phyloP scores from a whole-genome alignment of 2,888 invertebrate genomes.

The Dilophus febrilis region DNA sequence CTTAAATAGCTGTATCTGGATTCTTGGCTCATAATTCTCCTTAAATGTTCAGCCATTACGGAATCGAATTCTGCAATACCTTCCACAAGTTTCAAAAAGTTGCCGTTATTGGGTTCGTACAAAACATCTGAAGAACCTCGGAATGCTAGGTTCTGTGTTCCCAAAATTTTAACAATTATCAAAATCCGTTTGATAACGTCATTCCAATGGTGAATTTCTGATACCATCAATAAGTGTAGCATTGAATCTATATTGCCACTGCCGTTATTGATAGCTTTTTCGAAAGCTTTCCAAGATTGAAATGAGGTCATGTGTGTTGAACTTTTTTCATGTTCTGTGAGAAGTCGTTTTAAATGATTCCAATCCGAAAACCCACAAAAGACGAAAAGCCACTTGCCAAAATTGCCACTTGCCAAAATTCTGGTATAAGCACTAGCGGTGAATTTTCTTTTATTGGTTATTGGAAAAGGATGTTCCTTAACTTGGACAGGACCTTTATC shows the following conservation, averaged over 20 bases:
- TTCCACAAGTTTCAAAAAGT: conserved; percentile 5
- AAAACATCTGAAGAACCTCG: conserved; percentile 4
- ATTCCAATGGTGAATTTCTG: background rate
- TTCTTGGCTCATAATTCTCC: background rate
- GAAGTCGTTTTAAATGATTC: conserved; percentile 3
- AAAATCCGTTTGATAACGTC: background rate
- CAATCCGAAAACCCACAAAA: conserved; percentile 4
- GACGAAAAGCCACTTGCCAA: too few species aligned
- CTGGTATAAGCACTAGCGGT: background rate
- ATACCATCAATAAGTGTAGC: background rate
- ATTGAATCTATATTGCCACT: background rate
- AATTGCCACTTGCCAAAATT: background rate
- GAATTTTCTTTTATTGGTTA: background rate
- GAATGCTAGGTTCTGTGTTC: conserved; percentile 6
- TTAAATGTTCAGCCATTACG: conserved; percentile 4
- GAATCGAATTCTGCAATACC: conserved; percentile 4
- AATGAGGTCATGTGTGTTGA: background rate
- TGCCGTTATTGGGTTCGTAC: conserved; percentile 1
- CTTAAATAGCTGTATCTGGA: conserved; percentile 6
- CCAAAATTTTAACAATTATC: conserved; percentile 2
- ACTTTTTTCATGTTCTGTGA: conserved; percentile 5
- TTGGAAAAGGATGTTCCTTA: too few species aligned
- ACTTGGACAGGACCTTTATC: too few species aligned
- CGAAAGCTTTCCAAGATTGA: conserved; percentile 2
- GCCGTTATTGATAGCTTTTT: background rate